Conservation (phyloP, 2,888 invertebrate species). For the Folsomia candida region DNA sequence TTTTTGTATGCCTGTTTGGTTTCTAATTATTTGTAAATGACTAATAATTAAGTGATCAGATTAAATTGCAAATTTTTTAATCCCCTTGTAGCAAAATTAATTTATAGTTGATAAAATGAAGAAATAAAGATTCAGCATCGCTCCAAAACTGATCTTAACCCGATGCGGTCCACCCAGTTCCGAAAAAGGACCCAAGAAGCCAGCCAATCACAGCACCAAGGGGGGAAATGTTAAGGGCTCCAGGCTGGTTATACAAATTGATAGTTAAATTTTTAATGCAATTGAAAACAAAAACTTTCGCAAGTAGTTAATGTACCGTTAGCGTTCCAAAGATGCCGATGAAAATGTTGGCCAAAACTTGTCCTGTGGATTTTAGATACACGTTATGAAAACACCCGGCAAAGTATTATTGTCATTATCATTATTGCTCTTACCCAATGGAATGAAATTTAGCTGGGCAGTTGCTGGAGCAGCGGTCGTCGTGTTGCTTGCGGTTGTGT, state of each 20-base stretch:
- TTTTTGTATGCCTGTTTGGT: neutral
- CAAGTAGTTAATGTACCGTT: neutral
- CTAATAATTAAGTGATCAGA: neutral
- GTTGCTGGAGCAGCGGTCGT: neutral
- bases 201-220: neutral
- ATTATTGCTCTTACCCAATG: no score
- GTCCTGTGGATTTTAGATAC: conserved; percentile 4
- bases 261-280: no score
- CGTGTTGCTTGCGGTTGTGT: neutral
- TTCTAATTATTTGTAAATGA: neutral
- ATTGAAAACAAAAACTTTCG: no score
- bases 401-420: no score
- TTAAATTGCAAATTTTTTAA: neutral
- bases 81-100: neutral
- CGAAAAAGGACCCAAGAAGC: neutral
- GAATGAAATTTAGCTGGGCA: conserved; percentile 2
- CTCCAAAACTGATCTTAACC: neutral
- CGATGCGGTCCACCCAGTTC: neutral
- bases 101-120: neutral
- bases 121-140: neutral
- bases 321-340: neutral
- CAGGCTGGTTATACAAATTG: no score
- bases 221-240: neutral
- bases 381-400: no score
- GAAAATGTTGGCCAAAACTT: neutral